Base-by-base conservation (phyloP, 2,113 vertebrate species). In the Chroicocephalus ridibundus region DNA sequence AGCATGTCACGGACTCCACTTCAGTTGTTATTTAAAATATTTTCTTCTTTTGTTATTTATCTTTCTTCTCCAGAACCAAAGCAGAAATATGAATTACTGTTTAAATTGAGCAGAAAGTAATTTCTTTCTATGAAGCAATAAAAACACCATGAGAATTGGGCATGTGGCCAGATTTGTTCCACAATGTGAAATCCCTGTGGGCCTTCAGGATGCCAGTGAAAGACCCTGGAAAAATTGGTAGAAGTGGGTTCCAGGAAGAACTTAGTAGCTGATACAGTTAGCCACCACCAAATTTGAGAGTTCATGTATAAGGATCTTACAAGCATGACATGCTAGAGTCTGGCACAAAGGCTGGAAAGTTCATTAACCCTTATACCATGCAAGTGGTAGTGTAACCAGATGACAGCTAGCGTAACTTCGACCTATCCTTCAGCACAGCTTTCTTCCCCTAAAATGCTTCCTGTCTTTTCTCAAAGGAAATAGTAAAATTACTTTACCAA, bases 81-180 rank as follows among this genome's bases (percentile, higher is more conserved):
- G 17, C 11, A 92, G 26, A 86, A 94, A 94, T 95, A 72, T 92
- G 32, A 72, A 93, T 95, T 95, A 46, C 51, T 93, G 55, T 96
- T 96, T 92, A 97, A 98, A 97, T 85, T 97, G 82, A 95, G 76
- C n/a, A 96, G 86, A 97, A 98, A 96, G 71, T 88, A 94, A 92
- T 97, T 97, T 96, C 87, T 97, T 54, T 97, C 76, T 82, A 38
- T 71, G 38, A 97, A 96, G 75, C 46, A 98, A 98, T 97, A 97
- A 97, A 97, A 96, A 38, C 74, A 94, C 66, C 68, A 88, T 85
- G 69, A 82, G 26, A 83, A 90, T 24, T 70, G 7, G 81, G 95
- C 94, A 52, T 5, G 11, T 55, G 79, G 88, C 90, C 89, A 97
- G 76, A 62, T 88, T 71, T 94, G 65, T 95, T 96, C 75, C 84